Conservation (phyloP, 2,888 invertebrate species). For the Heliothis peltigera region DNA sequence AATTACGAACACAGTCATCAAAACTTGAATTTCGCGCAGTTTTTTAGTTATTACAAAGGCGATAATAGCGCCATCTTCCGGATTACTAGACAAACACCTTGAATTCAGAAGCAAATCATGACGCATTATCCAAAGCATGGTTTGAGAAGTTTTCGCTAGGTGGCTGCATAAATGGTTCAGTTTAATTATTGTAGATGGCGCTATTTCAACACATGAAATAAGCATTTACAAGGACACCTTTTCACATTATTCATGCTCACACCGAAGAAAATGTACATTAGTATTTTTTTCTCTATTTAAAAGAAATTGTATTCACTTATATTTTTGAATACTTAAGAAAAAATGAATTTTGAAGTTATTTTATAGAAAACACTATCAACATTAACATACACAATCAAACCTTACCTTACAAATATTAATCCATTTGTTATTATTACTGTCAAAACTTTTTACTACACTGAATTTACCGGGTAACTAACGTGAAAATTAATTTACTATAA, state of each 20-base stretch:
- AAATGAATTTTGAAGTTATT: no score
- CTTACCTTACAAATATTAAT: background rate
- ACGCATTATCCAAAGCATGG: background rate
- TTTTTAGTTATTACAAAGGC: background rate
- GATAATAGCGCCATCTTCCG: constrained; percentile 23
- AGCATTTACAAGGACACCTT: background rate
- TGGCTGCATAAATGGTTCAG: background rate
- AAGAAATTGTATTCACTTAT: background rate
- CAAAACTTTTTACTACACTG: constrained; percentile 2
- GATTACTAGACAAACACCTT: background rate
- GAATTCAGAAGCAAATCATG: background rate
- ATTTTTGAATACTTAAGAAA: background rate
- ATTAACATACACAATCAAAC: background rate
- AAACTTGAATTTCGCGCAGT: background rate
- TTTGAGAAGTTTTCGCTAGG: background rate
- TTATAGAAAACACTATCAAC: no score
- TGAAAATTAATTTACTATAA: background rate
- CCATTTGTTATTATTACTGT: constrained; percentile 9
- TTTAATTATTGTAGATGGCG: constrained; percentile 9
- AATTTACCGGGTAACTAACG: background rate
- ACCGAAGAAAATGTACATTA: no score
- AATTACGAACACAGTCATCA: no score
- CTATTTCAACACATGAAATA: background rate
- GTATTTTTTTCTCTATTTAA: background rate
- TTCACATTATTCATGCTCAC: background rate